A percentile compares a stretch with the other conserved stretches of the same genome.
phyloP scores from a whole-genome alignment of 1,140 invertebrate species.

The Drosophila serrata region DNA sequence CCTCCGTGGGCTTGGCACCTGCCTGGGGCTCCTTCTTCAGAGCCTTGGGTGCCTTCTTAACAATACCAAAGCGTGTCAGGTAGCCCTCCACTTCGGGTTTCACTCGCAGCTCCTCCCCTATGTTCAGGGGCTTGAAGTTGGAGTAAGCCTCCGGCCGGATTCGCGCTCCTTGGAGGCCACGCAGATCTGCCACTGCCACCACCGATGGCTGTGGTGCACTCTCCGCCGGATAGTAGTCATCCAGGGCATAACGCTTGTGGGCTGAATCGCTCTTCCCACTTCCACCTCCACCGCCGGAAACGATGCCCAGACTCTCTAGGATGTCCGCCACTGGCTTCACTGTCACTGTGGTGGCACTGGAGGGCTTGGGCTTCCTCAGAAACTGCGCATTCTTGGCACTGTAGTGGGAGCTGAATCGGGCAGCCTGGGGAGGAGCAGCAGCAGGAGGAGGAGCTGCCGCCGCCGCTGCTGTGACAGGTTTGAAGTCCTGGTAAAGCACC shows the following conservation, averaged over 20 bases:
- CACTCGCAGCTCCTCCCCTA: slow-evolving; percentile 77
- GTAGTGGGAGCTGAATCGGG: slow-evolving; percentile 81
- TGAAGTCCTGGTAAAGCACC: slow-evolving; percentile 72
- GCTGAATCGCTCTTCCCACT: slow-evolving; percentile 26
- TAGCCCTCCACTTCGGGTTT: slow-evolving; percentile 83
- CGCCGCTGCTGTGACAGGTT: slow-evolving; percentile 43
- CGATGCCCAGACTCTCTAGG: slow-evolving; percentile 76
- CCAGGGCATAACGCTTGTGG: slow-evolving; percentile 70
- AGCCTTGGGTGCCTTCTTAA: slow-evolving; percentile 71
- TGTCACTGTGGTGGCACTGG: slow-evolving; percentile 25
- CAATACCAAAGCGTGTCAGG: slow-evolving; percentile 81
- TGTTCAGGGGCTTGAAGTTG: slow-evolving; percentile 80
- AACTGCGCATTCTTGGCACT: slow-evolving; percentile 80
- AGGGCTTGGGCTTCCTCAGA: slow-evolving; percentile 54
- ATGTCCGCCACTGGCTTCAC: slow-evolving; percentile 80
- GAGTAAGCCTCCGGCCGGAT: slow-evolving; percentile 78
- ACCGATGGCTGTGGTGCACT: slow-evolving; percentile 73
- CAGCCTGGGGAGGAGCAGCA: slow-evolving; percentile 7
- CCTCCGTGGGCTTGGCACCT: slow-evolving; percentile 40
- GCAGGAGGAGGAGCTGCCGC: neutral
- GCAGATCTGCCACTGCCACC: slow-evolving; percentile 67
- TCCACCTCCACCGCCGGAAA: slow-evolving; percentile 43
- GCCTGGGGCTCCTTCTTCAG: slow-evolving; percentile 57
- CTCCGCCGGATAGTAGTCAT: slow-evolving; percentile 78
- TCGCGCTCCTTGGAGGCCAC: slow-evolving; percentile 64